Evolutionary conservation across 1,140 invertebrate species (phyloP).

Genomic region (Anadara kagoshimensis): DNA sequence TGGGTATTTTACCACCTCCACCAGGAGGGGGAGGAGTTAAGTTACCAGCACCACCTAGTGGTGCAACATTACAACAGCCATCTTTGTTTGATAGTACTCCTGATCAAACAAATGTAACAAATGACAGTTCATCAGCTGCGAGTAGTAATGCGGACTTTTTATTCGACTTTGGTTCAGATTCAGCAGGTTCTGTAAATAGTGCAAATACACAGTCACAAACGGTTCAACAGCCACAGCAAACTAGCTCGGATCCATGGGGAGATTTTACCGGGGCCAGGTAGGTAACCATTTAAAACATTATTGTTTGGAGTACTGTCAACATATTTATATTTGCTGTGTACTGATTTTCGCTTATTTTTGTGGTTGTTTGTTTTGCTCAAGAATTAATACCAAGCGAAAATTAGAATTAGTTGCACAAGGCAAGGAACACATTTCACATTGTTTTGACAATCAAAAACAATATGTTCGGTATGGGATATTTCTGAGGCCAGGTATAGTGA

Average conservation of each 20-base stretch:
- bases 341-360: too few species aligned
- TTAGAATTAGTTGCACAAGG: too few species aligned
- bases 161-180: constrained; percentile 51
- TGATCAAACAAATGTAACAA: constrained; percentile 11
- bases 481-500: too few species aligned
- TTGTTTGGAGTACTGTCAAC: too few species aligned
- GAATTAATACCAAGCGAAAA: too few species aligned
- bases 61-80: constrained; percentile 74
- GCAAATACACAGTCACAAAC: constrained; percentile 18
- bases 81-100: background rate
- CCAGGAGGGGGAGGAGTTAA: constrained; percentile 81
- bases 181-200: constrained; percentile 21
- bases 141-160: constrained; percentile 57
- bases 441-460: too few species aligned
- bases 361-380: too few species aligned
- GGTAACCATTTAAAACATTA: background rate
- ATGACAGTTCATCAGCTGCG: constrained; percentile 22
- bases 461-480: too few species aligned
- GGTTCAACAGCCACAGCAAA: constrained; percentile 30
- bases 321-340: too few species aligned
- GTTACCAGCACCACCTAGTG: constrained; percentile 80
- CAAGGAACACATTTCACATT: too few species aligned
- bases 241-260: constrained; percentile 58
- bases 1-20: constrained; percentile 83
- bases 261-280: constrained; percentile 63